phyloP scores from a whole-genome alignment of 2,888 invertebrate species.

The Charanyca ferruginea region DNA sequence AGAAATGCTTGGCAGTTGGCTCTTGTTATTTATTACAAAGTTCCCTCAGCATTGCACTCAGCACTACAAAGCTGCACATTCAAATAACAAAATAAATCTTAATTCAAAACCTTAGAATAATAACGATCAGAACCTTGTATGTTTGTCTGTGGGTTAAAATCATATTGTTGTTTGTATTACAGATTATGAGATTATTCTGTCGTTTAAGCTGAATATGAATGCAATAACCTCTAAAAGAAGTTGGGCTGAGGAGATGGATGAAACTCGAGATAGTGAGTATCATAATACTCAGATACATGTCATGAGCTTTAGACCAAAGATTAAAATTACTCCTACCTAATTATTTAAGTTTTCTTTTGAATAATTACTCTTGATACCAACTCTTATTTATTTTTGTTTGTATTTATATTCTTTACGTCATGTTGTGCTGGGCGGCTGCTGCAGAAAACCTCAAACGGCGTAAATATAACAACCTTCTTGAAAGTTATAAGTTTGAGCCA shows the following conservation, averaged over 20 bases:
- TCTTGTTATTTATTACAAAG: neutral
- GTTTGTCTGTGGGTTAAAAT: neutral
- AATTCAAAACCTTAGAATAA: too few species aligned
- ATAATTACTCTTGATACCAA: too few species aligned
- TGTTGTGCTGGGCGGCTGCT: too few species aligned
- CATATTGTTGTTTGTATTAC: conserved; percentile 18
- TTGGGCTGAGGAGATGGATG: conserved; percentile 69
- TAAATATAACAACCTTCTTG: too few species aligned
- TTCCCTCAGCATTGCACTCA: neutral
- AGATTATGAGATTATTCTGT: conserved; percentile 28
- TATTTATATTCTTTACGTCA: too few species aligned
- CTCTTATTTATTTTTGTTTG: too few species aligned
- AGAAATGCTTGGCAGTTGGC: conserved; percentile 8
- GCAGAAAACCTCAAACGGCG: too few species aligned
- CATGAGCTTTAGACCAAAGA: too few species aligned
- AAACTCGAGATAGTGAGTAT: conserved; percentile 63
- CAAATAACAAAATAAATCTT: neutral
- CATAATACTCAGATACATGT: neutral
- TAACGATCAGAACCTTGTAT: neutral
- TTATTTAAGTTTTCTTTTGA: too few species aligned
- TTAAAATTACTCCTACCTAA: too few species aligned
- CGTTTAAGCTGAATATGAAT: conserved; percentile 65
- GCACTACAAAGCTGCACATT: too few species aligned
- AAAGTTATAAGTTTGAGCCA: too few species aligned
- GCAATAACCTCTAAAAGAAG: conserved; percentile 66